Evolutionary conservation across 2,113 vertebrate genomes (phyloP).

Genomic region (Hydropotes inermis): DNA sequence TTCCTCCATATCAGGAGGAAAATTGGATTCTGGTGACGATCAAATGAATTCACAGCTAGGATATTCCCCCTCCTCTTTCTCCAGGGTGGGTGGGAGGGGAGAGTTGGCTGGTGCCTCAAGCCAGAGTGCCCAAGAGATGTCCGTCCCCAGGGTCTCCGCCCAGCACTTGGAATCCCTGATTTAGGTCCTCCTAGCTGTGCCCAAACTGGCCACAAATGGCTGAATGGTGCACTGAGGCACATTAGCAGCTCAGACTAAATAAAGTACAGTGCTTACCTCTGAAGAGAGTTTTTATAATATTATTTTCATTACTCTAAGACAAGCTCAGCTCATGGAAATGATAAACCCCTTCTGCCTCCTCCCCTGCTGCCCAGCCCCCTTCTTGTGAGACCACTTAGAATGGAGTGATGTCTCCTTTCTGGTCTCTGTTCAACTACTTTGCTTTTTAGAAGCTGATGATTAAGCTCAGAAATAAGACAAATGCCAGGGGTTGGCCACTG

Average conservation of each 20-base stretch:
- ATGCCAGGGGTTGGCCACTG: not conserved
- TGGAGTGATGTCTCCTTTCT: rapidly evolving
- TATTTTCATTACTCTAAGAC: not conserved
- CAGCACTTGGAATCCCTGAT: rapidly evolving
- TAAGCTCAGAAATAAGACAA: not conserved
- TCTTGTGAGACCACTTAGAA: not conserved
- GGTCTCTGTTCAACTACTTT: no score
- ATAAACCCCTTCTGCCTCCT: not conserved
- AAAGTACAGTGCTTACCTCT: not conserved
- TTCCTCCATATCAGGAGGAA: conserved; percentile 70
- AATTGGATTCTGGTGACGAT: conserved; percentile 67
- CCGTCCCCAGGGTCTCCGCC: rapidly evolving
- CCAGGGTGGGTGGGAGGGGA: rapidly evolving
- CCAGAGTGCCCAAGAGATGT: not conserved
- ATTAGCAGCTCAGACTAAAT: not conserved
- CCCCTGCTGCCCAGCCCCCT: not conserved
- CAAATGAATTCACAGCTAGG: conserved; percentile 56
- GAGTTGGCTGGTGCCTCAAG: not conserved
- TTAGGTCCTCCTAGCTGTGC: not conserved
- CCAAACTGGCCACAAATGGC: not conserved
- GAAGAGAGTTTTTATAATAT: not conserved
- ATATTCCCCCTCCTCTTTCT: not conserved
- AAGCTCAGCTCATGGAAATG: not conserved
- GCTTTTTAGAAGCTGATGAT: not conserved
- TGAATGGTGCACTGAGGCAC: not conserved